phyloP scores from a whole-genome alignment of 2,113 vertebrate genomes.

The Triplophysa rosa region DNA sequence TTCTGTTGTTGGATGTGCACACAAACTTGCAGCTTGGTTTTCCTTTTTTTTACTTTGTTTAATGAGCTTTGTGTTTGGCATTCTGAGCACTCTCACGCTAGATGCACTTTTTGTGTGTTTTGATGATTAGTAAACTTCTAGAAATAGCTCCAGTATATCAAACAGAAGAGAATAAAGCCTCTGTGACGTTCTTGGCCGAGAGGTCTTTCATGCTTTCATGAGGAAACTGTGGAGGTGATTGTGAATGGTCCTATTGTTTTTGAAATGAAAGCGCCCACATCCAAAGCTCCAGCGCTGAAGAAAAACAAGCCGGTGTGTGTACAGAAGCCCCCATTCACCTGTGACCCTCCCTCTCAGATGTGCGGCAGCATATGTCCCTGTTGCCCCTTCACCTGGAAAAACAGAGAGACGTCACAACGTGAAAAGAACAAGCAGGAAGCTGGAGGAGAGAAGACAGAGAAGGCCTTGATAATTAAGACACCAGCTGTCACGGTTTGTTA shows the following conservation, averaged over 20 bases:
- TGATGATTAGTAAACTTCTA: constrained; percentile 24
- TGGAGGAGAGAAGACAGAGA: constrained; percentile 24
- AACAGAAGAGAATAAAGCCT: constrained; percentile 5
- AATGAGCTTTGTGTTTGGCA: constrained; percentile 15
- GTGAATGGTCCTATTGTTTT: constrained; percentile 63
- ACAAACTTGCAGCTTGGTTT: background rate
- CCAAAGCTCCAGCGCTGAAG: constrained; percentile 36
- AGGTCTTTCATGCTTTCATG: constrained; percentile 9
- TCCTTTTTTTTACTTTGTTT: background rate
- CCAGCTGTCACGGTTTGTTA: constrained; percentile 42
- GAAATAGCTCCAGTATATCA: constrained; percentile 30
- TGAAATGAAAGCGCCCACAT: constrained; percentile 44
- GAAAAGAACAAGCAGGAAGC: background rate
- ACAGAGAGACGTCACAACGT: constrained; percentile 44
- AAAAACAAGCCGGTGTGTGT: constrained; percentile 4
- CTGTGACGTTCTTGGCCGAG: background rate
- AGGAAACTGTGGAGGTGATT: constrained; percentile 22
- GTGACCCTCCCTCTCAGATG: constrained; percentile 51
- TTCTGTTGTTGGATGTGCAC: background rate
- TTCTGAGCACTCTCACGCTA: constrained; percentile 9
- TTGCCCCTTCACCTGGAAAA: constrained; percentile 32
- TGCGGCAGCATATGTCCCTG: constrained; percentile 39
- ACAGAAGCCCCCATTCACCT: constrained; percentile 47
- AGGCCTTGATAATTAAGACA: constrained; percentile 39
- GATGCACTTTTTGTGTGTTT: constrained; percentile 23